Evolutionary conservation across 2,797 vertebrate genomes (phyloP).

Genomic region (Eulemur coronatus): DNA sequence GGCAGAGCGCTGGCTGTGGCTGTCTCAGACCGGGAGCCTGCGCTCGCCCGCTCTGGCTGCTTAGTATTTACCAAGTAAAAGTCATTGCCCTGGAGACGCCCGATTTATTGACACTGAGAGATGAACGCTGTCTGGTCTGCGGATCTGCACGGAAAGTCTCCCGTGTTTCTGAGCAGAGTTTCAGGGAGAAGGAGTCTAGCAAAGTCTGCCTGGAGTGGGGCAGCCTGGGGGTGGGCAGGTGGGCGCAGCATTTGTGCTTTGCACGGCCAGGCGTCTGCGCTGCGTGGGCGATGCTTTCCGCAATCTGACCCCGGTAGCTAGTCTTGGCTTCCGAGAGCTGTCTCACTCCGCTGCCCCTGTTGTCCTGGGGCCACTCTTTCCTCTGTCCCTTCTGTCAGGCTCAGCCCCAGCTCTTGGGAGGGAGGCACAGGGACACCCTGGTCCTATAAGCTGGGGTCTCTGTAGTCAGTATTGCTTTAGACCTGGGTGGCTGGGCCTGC

Average conservation of each 20-base stretch:
- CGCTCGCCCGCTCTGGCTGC: conserved; percentile 75
- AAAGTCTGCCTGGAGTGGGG: no score
- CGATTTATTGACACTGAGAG: conserved; percentile 83
- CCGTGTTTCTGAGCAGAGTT: conserved; percentile 42
- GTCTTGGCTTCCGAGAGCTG: background rate
- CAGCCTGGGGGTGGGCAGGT: background rate
- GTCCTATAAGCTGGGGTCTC: background rate
- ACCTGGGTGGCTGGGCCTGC: background rate
- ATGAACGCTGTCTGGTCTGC: conserved; percentile 81
- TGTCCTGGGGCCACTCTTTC: no score
- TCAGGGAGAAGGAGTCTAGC: background rate
- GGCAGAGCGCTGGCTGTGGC: conserved; percentile 70
- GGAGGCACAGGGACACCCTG: rapidly evolving
- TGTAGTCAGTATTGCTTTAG: background rate
- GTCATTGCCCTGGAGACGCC: conserved; percentile 84
- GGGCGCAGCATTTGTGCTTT: rapidly evolving
- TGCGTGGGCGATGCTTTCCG: no score
- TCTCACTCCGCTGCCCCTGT: background rate
- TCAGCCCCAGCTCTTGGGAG: background rate
- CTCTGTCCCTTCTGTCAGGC: background rate
- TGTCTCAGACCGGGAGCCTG: conserved; percentile 62
- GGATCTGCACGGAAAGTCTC: conserved; percentile 79
- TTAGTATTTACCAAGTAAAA: conserved; percentile 86
- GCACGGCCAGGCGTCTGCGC: background rate
- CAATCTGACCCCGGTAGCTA: background rate